Evolutionary conservation across 2,888 invertebrate genomes (phyloP), one percentile per base, ranked within the genome.

Genomic region (Hyposoter dolosus): DNA sequence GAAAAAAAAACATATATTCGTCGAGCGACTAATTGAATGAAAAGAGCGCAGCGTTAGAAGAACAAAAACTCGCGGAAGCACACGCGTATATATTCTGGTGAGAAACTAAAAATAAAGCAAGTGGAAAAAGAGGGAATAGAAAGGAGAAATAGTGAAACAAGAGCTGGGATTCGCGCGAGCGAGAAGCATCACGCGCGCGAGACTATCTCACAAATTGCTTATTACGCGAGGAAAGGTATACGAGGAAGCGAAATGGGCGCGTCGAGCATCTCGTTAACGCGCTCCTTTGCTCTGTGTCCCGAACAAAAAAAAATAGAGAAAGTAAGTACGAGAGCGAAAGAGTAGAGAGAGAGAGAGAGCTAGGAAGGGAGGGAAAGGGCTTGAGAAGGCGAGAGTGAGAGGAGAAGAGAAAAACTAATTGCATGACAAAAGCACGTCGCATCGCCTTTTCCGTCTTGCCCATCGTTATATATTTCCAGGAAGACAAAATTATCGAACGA

Each of bases 181-280:
- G 63, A 60, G 60, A 23, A 72, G 50, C 72, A 74, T 74, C 85
- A 66, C 63, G 81, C 68, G 53, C 43, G 12, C 50, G 68, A 71
- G 43, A 60, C 65, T 65, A 50, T 82, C 76, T 76, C 85, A 50
- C 80, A 77, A 82, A 83, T 86, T 86, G 85, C 85, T 86, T 86
- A 86, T 86, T 83, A 86, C 78, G 78, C 71, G 50, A 69, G 74
- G 74, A 60, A 82, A 78, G 71, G 77, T 74, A 81, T 78, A 65
- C 19, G 66, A 23, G 56, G 23, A 35, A 82, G 43, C 40, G 50
- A 71, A 60, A 82, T 75, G 40, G 75, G 78, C 82, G 88, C 66
- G 82, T 86, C 53, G 87, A 86, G 88, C 83, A 85, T 87, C 90
- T 90, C 88, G 89, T 91, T 91, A 90, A 86, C 82, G 83, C 82